These are phyloP conservation scores for Rhabdomys pumilio DNA, from an alignment of 2,797 vertebrate genomes.

Conservation along the genomic window DNA sequence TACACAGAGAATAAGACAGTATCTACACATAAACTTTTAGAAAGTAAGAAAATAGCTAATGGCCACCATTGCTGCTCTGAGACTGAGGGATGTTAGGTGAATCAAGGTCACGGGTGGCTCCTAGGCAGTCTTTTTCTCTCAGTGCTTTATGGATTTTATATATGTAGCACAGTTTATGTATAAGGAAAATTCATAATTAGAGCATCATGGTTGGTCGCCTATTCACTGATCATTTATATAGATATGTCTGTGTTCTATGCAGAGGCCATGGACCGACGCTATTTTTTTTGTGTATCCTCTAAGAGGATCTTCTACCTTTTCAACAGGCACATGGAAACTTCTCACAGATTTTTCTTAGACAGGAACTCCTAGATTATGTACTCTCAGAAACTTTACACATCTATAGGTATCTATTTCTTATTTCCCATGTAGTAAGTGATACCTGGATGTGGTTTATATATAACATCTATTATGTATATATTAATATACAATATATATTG, in stretches of 20 bases:
- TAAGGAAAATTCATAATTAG: conserved; percentile 24
- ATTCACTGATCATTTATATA: not conserved
- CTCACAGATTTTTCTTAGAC: not conserved
- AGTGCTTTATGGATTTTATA: conserved; percentile 12
- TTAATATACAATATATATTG: not conserved
- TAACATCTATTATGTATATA: not conserved
- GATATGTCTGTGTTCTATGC: not conserved
- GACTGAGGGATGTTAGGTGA: not conserved
- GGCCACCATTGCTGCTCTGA: not conserved
- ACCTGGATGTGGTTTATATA: not conserved
- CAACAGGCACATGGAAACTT: not conserved
- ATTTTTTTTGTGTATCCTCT: not conserved
- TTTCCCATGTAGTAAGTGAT: not conserved
- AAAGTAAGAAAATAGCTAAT: not conserved
- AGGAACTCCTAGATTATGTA: not conserved
- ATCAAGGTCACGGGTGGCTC: not conserved
- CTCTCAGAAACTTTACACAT: conserved; percentile 9
- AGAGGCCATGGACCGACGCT: not conserved
- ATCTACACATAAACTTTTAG: too few species aligned
- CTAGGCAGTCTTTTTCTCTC: not conserved
- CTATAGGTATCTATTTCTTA: not conserved
- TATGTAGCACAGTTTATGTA: not conserved
- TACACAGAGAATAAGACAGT: not conserved
- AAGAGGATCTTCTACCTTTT: not conserved
- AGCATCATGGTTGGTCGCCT: not conserved